Base-by-base conservation (phyloP, 2,888 invertebrate genomes). In the Hipparchia sbordonii region DNA sequence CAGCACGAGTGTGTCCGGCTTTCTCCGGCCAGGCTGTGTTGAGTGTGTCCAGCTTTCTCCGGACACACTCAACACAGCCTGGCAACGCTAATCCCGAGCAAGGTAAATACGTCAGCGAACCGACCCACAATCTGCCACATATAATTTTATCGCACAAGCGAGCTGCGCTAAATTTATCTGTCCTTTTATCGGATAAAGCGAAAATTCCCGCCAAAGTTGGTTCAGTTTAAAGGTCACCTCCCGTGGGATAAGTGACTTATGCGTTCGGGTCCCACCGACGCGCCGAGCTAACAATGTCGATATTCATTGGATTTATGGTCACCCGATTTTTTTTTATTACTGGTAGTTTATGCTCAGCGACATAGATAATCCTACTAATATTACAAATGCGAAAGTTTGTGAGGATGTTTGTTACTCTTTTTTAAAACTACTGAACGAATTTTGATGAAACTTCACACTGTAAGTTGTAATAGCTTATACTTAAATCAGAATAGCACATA, bases 171-270 rank as follows among this genome's bases (percentile, higher is more conserved):
- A 76, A 79, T 78, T 76, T 80, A 79, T 79, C 76, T 69, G 69
- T 67, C 65, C 72, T 51, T 75, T 75, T 73, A 73, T 75, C 61
- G 73, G 67, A 75, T 73, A 66, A 69, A 48, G 46, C 69, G 70
- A 76, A 79, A 77, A 75, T 71, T 77, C 72, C 75, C 73, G 67
- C 75, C 74, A 73, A 77, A 77, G 76, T 78, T 76, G 76, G 78
- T 76, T 80, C 78, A 80, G 79, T 73, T 75, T 73, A 71, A 71
- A 82, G 84, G 82, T 81, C 80, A 76, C 77, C 70, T 78, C 79
- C 80, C 81, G 67, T 23, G 76, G 79, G 83, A 80, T 75, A 61
- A 74, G 79, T 79, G 79, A 84, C 81, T 82, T 83, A 82, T 83
- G 81, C 76, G 75, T 79, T 80, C 76, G 79, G 80, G 80, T 74